These are phyloP conservation scores for Ceyx cyanopectus DNA, from an alignment of 2,113 vertebrate genomes.

Conservation along the genomic window DNA sequence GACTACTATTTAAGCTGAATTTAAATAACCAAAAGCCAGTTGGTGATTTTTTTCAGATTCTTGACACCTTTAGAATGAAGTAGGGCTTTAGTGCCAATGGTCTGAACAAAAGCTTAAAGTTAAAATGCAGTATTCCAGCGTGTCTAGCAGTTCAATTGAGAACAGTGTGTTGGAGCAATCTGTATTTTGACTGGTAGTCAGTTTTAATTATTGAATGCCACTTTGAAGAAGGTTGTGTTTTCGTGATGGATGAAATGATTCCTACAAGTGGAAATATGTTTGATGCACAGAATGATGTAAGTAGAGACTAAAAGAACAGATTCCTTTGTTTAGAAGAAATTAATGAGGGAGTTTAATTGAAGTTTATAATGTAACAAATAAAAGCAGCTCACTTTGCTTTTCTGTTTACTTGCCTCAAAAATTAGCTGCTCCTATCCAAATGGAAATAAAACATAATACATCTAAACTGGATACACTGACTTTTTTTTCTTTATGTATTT, in stretches of 20 bases:
- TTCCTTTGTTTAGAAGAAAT: constrained; percentile 3
- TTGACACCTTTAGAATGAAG: not conserved
- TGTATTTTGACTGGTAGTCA: not conserved
- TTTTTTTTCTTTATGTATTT: not conserved
- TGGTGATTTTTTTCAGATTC: not conserved
- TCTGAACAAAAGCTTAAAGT: not conserved
- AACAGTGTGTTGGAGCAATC: not conserved
- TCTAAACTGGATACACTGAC: not conserved
- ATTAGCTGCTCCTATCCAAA: not conserved
- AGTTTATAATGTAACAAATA: constrained; percentile 14
- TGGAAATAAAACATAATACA: not conserved
- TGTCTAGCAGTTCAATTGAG: not conserved
- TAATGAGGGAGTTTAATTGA: not conserved
- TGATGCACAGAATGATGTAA: not conserved
- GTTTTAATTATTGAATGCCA: constrained; percentile 4
- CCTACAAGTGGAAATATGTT: not conserved
- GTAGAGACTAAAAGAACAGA: not conserved
- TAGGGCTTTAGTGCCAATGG: not conserved
- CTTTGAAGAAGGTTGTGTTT: not conserved
- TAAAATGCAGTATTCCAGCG: not conserved
- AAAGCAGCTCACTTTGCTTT: not conserved
- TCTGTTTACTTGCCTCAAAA: not conserved
- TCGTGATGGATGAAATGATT: not conserved
- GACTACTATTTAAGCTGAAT: not conserved
- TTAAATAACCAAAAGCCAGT: constrained; percentile 7